These are phyloP conservation scores for Meta bourneti DNA, from an alignment of 2,888 invertebrate genomes.

Conservation along the genomic window DNA sequence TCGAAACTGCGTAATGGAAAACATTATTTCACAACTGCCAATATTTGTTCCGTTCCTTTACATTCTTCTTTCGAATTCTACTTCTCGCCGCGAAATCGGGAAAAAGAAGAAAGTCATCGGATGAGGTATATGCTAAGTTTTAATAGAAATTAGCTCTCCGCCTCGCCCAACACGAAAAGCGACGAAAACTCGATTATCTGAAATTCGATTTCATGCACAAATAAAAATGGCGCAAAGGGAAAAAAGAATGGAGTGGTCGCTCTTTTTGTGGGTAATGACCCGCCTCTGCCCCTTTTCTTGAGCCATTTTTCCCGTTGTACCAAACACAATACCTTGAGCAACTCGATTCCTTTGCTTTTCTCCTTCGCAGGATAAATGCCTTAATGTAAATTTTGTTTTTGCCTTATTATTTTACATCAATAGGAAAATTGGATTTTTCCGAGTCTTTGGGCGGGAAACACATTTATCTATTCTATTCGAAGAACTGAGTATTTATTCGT, in stretches of 20 bases:
- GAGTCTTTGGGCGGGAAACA: background rate
- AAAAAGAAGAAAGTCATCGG: constrained; percentile 41
- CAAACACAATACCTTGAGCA: constrained; percentile 29
- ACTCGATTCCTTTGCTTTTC: background rate
- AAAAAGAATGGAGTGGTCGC: constrained; percentile 40
- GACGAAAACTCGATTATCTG: constrained; percentile 67
- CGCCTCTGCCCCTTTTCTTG: constrained; percentile 2
- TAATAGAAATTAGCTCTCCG: constrained; percentile 63
- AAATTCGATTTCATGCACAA: constrained; percentile 59
- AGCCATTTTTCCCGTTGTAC: constrained; percentile 17
- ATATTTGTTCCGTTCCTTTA: background rate
- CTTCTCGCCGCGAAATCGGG: background rate
- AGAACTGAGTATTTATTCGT: too few species aligned
- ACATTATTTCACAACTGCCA: background rate
- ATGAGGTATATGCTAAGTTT: constrained; percentile 49
- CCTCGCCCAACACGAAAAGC: constrained; percentile 11
- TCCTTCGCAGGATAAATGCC: constrained; percentile 30
- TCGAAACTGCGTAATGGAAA: background rate
- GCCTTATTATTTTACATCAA: constrained; percentile 54
- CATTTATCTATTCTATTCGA: background rate
- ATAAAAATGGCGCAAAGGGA: constrained; percentile 21
- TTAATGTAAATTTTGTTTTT: constrained; percentile 60
- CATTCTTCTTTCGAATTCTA: background rate
- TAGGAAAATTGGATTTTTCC: constrained; percentile 59
- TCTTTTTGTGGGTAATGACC: constrained; percentile 54